These are phyloP conservation scores for Thalassarche chlororhynchos DNA, from an alignment of 2,113 vertebrate species.

Conservation along the genomic window DNA sequence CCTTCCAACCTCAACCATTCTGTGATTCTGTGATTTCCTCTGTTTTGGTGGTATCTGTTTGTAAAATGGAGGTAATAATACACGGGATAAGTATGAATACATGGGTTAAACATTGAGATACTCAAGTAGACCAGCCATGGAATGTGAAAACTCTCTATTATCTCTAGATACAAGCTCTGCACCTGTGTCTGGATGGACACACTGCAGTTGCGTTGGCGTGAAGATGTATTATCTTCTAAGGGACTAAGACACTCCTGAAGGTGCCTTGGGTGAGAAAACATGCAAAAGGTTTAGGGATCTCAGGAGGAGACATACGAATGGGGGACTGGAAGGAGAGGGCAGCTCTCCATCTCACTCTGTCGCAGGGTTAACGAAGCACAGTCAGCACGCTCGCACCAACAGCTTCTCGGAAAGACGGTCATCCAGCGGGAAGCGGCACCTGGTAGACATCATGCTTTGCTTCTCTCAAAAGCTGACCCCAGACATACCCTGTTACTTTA, in stretches of 20 bases:
- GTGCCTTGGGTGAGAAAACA: not conserved
- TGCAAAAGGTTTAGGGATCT: accelerated
- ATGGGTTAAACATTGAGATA: not conserved
- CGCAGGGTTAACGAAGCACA: not conserved
- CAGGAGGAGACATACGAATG: accelerated
- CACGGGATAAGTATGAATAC: not conserved
- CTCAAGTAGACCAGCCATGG: not conserved
- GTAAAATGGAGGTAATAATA: not conserved
- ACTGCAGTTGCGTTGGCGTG: not conserved
- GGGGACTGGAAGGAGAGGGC: not conserved
- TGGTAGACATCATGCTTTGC: not conserved
- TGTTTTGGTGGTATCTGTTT: not conserved
- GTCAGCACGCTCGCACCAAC: accelerated
- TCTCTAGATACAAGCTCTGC: not conserved
- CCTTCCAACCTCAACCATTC: not conserved
- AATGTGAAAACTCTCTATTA: not conserved
- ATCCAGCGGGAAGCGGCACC: accelerated
- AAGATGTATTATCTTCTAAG: not conserved
- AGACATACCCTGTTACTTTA: not conserved
- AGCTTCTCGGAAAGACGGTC: not conserved
- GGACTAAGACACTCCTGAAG: not conserved
- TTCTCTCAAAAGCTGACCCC: not conserved
- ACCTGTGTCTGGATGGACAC: not conserved
- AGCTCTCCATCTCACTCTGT: not conserved
- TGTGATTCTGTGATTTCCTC: not conserved